phyloP scores from a whole-genome alignment of 2,888 invertebrate species.

The Calameuta idolon region DNA sequence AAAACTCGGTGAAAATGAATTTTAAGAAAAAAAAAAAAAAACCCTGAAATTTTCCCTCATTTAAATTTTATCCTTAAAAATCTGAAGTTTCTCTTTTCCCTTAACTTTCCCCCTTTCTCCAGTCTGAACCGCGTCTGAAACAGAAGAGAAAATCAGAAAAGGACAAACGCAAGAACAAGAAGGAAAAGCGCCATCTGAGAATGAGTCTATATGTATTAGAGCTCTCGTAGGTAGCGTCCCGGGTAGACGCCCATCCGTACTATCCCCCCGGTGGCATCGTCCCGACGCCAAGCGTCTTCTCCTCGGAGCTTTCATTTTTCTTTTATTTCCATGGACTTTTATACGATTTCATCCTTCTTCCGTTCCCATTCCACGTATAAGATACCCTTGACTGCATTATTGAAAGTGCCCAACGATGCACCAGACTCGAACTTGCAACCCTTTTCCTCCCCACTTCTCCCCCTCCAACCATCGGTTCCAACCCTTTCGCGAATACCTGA shows the following conservation, averaged over 20 bases:
- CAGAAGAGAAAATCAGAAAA: neutral
- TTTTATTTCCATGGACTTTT: slow-evolving; percentile 7
- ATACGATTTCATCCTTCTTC: slow-evolving; percentile 7
- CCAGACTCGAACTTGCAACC: neutral
- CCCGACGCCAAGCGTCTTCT: neutral
- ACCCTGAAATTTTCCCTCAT: neutral
- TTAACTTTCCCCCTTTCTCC: neutral
- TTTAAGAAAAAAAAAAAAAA: neutral
- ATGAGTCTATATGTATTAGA: neutral
- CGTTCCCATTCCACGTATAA: neutral
- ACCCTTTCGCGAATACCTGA: neutral
- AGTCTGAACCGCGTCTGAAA: neutral
- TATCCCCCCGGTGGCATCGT: neutral
- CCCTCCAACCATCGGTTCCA: neutral
- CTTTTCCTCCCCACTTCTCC: neutral
- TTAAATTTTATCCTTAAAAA: neutral
- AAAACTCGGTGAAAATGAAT: neutral
- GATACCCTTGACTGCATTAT: neutral
- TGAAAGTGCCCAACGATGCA: neutral
- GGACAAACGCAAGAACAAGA: neutral
- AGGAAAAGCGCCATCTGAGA: neutral
- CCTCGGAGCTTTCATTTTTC: neutral
- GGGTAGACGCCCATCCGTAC: neutral
- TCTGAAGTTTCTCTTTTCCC: neutral
- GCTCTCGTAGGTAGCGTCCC: neutral